A percentile compares a stretch with the other conserved stretches of the same genome.
These are phyloP conservation scores for Lordiphosa stackelbergi DNA, from an alignment of 1,140 invertebrate genomes.

Conservation along the genomic window DNA sequence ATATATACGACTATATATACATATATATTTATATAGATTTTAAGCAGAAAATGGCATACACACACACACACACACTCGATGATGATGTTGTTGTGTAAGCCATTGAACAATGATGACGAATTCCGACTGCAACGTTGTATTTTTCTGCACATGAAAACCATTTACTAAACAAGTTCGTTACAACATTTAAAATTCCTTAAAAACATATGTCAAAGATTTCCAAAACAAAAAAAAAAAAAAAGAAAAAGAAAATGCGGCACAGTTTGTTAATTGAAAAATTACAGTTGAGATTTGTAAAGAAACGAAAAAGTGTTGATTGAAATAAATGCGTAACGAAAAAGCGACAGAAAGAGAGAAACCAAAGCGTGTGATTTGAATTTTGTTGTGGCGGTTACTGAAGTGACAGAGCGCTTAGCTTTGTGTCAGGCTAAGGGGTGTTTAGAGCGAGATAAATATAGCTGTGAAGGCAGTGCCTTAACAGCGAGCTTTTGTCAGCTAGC, in stretches of 20 bases:
- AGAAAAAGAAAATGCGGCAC: slow-evolving; percentile 24
- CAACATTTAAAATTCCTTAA: slow-evolving; percentile 22
- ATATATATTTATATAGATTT: slow-evolving; percentile 40
- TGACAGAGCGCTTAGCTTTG: background rate
- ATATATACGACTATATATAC: slow-evolving; percentile 25
- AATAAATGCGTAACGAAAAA: slow-evolving; percentile 48
- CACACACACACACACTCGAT: slow-evolving; percentile 2
- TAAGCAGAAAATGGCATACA: slow-evolving; percentile 37
- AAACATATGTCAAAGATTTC: slow-evolving; percentile 26
- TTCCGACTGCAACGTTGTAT: slow-evolving; percentile 39
- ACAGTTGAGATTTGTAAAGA: slow-evolving; percentile 33
- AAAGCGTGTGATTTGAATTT: slow-evolving; percentile 7
- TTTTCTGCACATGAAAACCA: slow-evolving; percentile 28
- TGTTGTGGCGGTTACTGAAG: slow-evolving; percentile 2
- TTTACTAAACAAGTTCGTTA: slow-evolving; percentile 33
- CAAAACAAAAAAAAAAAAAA: slow-evolving; percentile 8
- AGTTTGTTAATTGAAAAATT: slow-evolving; percentile 53
- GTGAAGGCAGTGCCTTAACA: background rate
- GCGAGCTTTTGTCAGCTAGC: slow-evolving; percentile 1
- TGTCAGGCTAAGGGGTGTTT: background rate
- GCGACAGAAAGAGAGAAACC: slow-evolving; percentile 34
- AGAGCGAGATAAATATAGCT: no score
- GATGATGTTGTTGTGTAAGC: background rate
- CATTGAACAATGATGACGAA: slow-evolving; percentile 16
- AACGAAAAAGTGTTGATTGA: slow-evolving; percentile 37